Evolutionary conservation across 2,113 vertebrate genomes (phyloP).

Genomic region (Puma concolor): DNA sequence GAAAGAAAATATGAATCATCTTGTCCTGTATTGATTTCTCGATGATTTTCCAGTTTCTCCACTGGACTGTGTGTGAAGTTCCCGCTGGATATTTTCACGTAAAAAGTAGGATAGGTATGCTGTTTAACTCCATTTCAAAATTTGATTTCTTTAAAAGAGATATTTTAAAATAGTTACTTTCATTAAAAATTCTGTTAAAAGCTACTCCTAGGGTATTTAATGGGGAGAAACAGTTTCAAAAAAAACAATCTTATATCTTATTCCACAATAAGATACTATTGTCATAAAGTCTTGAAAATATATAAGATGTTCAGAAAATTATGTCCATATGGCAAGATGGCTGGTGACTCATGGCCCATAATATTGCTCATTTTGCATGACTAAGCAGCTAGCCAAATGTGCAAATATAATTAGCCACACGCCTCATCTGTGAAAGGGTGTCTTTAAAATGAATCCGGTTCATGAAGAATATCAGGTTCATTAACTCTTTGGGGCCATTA

Average conservation of each 20-base stretch:
- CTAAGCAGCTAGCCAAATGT: slow-evolving; percentile 67
- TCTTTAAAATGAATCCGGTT: slow-evolving; percentile 64
- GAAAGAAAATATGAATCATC: background rate
- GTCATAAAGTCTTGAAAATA: slow-evolving; percentile 22
- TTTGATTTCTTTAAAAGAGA: background rate
- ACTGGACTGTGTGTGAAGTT: background rate
- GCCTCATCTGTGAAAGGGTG: slow-evolving; percentile 37
- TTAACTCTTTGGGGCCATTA: slow-evolving; percentile 62
- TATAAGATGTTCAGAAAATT: slow-evolving; percentile 56
- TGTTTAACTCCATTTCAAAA: background rate
- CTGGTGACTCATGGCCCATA: slow-evolving; percentile 58
- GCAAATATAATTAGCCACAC: slow-evolving; percentile 60
- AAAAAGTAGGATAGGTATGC: background rate
- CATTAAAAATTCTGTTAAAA: background rate
- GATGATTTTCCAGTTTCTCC: background rate
- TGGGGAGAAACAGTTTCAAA: background rate
- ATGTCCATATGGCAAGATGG: slow-evolving; percentile 64
- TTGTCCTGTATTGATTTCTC: background rate
- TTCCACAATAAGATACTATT: background rate
- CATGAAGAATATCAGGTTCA: slow-evolving; percentile 51
- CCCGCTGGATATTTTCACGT: background rate
- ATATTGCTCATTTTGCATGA: slow-evolving; percentile 47
- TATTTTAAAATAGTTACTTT: background rate
- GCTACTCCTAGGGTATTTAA: background rate
- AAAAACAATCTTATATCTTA: background rate